phyloP scores from a whole-genome alignment of 2,797 vertebrate species.

The Bufotes viridis region DNA sequence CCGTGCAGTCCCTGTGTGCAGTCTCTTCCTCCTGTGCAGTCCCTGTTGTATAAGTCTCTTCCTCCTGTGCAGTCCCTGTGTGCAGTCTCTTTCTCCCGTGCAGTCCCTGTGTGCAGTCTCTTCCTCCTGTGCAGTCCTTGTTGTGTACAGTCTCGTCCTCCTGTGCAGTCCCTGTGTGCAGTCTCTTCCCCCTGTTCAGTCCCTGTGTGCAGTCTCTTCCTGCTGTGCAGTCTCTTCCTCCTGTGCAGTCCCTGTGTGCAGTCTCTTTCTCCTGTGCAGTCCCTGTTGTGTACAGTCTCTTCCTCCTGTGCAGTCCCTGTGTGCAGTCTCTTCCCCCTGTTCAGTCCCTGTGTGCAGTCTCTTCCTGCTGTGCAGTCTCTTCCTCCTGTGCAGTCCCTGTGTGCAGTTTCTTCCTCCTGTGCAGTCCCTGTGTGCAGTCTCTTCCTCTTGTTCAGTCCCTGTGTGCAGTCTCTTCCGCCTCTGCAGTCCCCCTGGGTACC shows the following conservation, averaged over 20 bases:
- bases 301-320: neutral
- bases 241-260: neutral
- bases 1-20: neutral
- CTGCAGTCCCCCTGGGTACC: neutral
- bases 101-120: neutral
- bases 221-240: neutral
- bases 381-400: neutral
- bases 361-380: neutral
- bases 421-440: neutral
- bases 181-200: neutral
- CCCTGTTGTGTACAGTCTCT: neutral
- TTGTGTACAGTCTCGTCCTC: neutral
- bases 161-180: neutral
- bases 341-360: neutral
- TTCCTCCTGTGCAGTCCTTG: neutral
- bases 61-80: neutral
- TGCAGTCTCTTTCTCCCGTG: neutral
- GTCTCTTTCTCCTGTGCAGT: neutral
- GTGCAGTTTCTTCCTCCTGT: neutral
- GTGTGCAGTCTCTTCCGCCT: neutral
- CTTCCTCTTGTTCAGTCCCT: neutral
- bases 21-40: neutral
- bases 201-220: neutral
- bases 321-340: neutral
- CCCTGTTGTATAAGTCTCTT: neutral